A percentile compares a stretch with the other conserved stretches of the same genome.
These are phyloP conservation scores for Parazoanthus swiftii DNA, from an alignment of 92 coral and sea anemone species.

Conservation along the genomic window DNA sequence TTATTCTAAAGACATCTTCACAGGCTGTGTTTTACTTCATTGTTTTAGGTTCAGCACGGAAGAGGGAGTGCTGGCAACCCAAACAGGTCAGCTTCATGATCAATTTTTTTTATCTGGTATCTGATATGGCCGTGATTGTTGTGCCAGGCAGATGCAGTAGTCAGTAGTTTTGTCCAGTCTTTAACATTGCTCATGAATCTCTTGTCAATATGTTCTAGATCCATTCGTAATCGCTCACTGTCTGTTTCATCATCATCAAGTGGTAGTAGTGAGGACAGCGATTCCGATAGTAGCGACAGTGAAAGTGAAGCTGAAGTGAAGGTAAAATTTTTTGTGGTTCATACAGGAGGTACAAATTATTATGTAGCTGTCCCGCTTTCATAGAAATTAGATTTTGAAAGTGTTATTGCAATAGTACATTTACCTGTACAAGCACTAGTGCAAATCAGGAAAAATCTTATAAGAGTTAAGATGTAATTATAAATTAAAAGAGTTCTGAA, in stretches of 20 bases:
- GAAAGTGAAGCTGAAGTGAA: slow-evolving; percentile 83
- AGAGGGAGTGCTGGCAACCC: background rate
- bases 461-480: too few species aligned
- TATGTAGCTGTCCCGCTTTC: too few species aligned
- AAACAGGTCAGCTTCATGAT: background rate
- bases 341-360: background rate
- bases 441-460: too few species aligned
- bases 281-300: slow-evolving; percentile 83
- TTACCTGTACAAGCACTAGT: too few species aligned
- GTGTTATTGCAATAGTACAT: too few species aligned
- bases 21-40: background rate
- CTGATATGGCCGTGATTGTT: background rate
- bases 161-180: too few species aligned
- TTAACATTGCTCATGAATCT: too few species aligned
- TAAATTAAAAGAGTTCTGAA: too few species aligned
- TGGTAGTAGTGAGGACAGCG: slow-evolving; percentile 89
- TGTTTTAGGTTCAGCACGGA: slow-evolving; percentile 13
- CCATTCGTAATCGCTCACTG: slow-evolving; percentile 44
- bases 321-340: slow-evolving; percentile 43
- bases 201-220: slow-evolving; percentile 30
- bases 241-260: slow-evolving; percentile 69
- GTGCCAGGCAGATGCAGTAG: too few species aligned
- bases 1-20: too few species aligned
- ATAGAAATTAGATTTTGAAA: too few species aligned
- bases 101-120: background rate